Conservation (phyloP, 2,113 vertebrate genomes). For the Typhlomys cinereus region DNA sequence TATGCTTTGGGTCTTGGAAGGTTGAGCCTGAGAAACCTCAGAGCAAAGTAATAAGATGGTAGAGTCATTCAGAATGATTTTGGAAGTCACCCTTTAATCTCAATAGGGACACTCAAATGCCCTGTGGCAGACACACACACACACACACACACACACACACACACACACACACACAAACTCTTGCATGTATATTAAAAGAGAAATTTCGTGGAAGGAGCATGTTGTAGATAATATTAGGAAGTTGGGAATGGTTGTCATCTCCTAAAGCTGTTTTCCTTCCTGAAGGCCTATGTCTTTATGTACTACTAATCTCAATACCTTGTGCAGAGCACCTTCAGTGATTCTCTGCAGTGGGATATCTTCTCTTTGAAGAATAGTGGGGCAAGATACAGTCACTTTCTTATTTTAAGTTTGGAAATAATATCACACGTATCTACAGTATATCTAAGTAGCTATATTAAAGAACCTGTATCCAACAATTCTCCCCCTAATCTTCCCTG, state of each 20-base stretch:
- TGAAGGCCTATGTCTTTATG: neutral
- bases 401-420: neutral
- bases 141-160: no score
- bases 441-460: neutral
- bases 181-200: no score
- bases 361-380: neutral
- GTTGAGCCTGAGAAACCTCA: no score
- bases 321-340: neutral
- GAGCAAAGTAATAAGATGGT: no score
- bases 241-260: neutral
- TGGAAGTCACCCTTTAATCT: no score
- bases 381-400: neutral
- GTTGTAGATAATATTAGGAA: neutral
- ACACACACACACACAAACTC: no score
- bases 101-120: no score
- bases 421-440: neutral
- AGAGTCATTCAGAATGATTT: no score
- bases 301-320: neutral
- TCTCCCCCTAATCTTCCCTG: neutral
- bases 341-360: neutral
- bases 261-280: neutral
- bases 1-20: no score
- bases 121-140: no score
- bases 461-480: neutral
- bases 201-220: neutral